phyloP scores from a whole-genome alignment of 2,888 invertebrate species.

The Chrysopilus asiliformis region DNA sequence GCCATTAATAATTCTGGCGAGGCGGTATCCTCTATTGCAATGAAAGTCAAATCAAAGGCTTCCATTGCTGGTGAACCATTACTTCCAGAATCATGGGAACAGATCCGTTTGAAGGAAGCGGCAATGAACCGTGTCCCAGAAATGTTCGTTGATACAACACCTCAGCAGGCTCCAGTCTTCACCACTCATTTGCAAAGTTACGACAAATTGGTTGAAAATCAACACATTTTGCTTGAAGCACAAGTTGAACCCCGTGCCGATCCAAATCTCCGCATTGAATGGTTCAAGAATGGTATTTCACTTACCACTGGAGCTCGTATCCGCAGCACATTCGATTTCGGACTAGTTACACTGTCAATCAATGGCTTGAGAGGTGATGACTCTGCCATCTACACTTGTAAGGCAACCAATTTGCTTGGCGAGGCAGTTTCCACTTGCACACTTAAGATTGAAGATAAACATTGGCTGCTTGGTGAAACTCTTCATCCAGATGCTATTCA shows the following conservation, averaged over 20 bases:
- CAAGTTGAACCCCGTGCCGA: constrained; percentile 84
- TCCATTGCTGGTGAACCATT: constrained; percentile 71
- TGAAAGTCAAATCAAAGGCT: constrained; percentile 74
- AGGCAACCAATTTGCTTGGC: constrained; percentile 83
- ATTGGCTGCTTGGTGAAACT: constrained; percentile 76
- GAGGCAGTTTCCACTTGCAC: constrained; percentile 89
- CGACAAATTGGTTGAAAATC: constrained; percentile 73
- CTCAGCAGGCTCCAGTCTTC: constrained; percentile 89
- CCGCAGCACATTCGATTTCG: constrained; percentile 92
- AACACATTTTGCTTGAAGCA: constrained; percentile 75
- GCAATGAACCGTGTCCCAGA: constrained; percentile 82
- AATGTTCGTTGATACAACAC: constrained; percentile 72
- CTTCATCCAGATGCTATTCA: constrained; percentile 80
- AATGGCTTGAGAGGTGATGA: constrained; percentile 79
- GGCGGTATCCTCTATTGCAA: constrained; percentile 80
- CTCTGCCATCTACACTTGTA: constrained; percentile 90
- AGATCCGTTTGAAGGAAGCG: constrained; percentile 81
- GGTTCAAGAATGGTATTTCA: constrained; percentile 84
- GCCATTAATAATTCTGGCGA: constrained; percentile 90
- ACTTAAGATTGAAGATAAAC: constrained; percentile 76
- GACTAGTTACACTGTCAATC: constrained; percentile 82
- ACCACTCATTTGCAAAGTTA: constrained; percentile 79
- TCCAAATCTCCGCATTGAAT: constrained; percentile 75
- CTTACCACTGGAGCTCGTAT: constrained; percentile 79
- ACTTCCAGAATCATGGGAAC: constrained; percentile 85